Base-by-base conservation (phyloP, 2,888 invertebrate species). In the Hypselothyrea guttata region DNA sequence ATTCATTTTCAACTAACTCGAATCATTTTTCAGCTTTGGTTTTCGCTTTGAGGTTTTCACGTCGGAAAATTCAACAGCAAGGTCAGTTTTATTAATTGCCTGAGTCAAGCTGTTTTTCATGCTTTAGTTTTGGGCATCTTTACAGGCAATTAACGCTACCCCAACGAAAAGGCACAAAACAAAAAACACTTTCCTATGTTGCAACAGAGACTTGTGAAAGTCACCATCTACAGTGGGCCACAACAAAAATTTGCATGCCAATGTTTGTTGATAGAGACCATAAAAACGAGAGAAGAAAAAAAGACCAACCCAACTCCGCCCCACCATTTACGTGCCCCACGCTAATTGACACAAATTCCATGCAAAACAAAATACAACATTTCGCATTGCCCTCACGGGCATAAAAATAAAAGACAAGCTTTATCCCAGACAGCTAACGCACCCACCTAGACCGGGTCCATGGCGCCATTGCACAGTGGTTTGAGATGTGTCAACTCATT, bases 301-400 rank as follows among this genome's bases (percentile, higher is more conserved):
- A 2, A 37, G 9, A 37, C 9, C 37, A n/a, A 0, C 16, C 15
- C 37, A n/a, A n/a, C 38, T 11, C 18, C 38, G 16, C 38, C 49
- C 34, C 40, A 15, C 54, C 52, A 9, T 42, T 55, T 70, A 63
- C 75, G 65, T 81, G 82, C 56, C 41, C 59, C 84, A 60, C 58
- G 45, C 61, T 61, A 84, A 86, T 81, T 82, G 86, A 82, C 82
- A 82, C 68, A 75, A 86, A 82, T 82, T 86, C 82, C 82, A 77
- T 57, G 79, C 48, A 69, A 63, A 55, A 56, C 62, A 60, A 71
- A 73, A 65, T 57, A 61, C 57, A 37, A 62, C 13, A 13, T 56
- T 57, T 52, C 42, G 53, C 71, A 34, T 22, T 51, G 60, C 38
- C 52, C 34, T 59, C 60, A 55, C 62, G 60, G 71, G 75, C 78